phyloP scores from a whole-genome alignment of 2,113 vertebrate genomes.

The Sorex fumeus region DNA sequence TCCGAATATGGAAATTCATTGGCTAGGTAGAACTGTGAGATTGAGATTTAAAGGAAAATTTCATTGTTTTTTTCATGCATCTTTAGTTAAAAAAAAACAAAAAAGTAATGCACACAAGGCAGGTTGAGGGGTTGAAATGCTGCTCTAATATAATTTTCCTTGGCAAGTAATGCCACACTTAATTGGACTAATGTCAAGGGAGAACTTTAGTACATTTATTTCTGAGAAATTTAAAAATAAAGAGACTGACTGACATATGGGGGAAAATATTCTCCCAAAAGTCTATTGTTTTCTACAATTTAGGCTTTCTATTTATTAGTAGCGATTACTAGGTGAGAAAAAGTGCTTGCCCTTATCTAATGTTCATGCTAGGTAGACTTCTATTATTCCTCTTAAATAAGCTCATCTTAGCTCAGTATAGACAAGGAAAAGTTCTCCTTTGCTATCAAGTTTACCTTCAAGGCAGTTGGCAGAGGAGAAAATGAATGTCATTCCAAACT shows the following conservation, averaged over 20 bases:
- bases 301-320: background rate
- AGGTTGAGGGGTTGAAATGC: background rate
- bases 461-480: slow-evolving; percentile 66
- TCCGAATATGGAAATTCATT: background rate
- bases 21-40: background rate
- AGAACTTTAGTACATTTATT: background rate
- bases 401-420: slow-evolving; percentile 22
- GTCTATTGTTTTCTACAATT: background rate
- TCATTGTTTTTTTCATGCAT: background rate
- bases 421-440: slow-evolving; percentile 47
- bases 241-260: background rate
- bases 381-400: slow-evolving; percentile 42
- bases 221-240: slow-evolving; percentile 52
- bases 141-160: slow-evolving; percentile 1
- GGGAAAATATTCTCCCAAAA: background rate
- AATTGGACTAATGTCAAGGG: background rate
- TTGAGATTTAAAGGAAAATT: background rate
- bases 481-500: slow-evolving; percentile 68
- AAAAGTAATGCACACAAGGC: background rate
- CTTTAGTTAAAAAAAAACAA: background rate
- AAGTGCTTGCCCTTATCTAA: background rate
- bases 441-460: slow-evolving; percentile 62
- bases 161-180: background rate
- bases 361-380: slow-evolving; percentile 4
- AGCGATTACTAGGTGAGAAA: background rate